A percentile compares a stretch with the other conserved stretches of the same genome.
These are phyloP conservation scores for Oreortyx pictus DNA, from an alignment of 2,797 vertebrate genomes.

Conservation along the genomic window DNA sequence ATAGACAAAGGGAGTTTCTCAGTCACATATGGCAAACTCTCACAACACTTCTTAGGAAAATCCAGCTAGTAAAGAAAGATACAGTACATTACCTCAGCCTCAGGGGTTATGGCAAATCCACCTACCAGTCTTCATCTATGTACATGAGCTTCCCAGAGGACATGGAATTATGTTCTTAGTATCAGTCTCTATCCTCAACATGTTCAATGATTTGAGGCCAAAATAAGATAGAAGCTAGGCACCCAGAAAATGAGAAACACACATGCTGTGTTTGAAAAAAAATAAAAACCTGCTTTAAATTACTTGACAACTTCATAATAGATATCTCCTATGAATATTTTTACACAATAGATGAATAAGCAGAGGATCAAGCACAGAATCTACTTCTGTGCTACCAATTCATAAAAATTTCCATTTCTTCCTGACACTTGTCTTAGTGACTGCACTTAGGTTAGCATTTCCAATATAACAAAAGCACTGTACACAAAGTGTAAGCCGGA, in stretches of 20 bases:
- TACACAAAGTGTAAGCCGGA: background rate
- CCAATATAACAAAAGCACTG: background rate
- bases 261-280: conserved; percentile 48
- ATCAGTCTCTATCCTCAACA: background rate
- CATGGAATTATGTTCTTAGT: conserved; percentile 51
- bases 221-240: conserved; percentile 50
- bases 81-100: conserved; percentile 43
- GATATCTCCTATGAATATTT: background rate
- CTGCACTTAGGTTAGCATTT: background rate
- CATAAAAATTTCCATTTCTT: background rate
- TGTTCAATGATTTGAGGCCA: conserved; percentile 41
- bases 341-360: conserved; percentile 1
- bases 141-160: conserved; percentile 6
- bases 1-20: background rate
- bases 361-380: background rate
- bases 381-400: background rate
- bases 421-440: background rate
- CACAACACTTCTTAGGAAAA: background rate
- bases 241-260: conserved; percentile 67
- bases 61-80: background rate
- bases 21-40: background rate
- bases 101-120: conserved; percentile 27
- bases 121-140: conserved; percentile 13
- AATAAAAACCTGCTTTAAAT: conserved; percentile 24
- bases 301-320: conserved; percentile 33